Percentiles rank a stretch among this genome's conserved stretches.
These are phyloP conservation scores for Trichoplax adhaerens DNA, from an alignment of 37 sponge, comb jelly and placozoan species.

Conservation along the genomic window DNA sequence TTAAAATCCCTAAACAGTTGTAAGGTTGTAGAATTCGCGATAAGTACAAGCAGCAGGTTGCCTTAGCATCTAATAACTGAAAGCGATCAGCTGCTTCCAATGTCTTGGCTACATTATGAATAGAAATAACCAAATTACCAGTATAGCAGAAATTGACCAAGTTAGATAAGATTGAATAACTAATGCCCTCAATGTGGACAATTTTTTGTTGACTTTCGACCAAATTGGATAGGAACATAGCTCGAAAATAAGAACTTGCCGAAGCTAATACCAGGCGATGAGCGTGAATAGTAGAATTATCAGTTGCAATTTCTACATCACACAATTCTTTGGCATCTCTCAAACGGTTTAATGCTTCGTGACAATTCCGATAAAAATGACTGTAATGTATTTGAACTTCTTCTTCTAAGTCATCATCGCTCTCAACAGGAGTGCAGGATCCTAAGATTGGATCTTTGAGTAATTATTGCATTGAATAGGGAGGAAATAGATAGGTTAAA, in stretches of 20 bases:
- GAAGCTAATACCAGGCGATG: conserved; percentile 56
- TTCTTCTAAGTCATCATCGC: no score
- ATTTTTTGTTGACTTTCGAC: conserved; percentile 28
- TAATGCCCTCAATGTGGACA: neutral
- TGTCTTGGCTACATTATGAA: conserved; percentile 37
- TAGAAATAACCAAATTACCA: conserved; percentile 23
- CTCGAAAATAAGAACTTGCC: conserved; percentile 49
- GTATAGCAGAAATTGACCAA: conserved; percentile 53
- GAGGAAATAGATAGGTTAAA: no score
- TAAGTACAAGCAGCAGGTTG: conserved; percentile 35
- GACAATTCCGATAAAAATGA: neutral
- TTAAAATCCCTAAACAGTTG: conserved; percentile 57
- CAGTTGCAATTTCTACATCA: conserved; percentile 33
- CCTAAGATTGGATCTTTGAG: no score
- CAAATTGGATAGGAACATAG: conserved; percentile 56
- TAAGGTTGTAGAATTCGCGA: conserved; percentile 35
- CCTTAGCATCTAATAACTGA: conserved; percentile 30
- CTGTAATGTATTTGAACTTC: no score
- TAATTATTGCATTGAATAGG: no score
- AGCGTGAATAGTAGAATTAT: conserved; percentile 20
- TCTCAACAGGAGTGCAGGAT: no score
- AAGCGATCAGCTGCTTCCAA: conserved; percentile 51
- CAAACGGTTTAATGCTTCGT: neutral
- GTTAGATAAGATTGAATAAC: conserved; percentile 27
- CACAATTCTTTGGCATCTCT: conserved; percentile 24